These are phyloP conservation scores for Eurypyga helias DNA, from an alignment of 2,113 vertebrate species.

Conservation along the genomic window DNA sequence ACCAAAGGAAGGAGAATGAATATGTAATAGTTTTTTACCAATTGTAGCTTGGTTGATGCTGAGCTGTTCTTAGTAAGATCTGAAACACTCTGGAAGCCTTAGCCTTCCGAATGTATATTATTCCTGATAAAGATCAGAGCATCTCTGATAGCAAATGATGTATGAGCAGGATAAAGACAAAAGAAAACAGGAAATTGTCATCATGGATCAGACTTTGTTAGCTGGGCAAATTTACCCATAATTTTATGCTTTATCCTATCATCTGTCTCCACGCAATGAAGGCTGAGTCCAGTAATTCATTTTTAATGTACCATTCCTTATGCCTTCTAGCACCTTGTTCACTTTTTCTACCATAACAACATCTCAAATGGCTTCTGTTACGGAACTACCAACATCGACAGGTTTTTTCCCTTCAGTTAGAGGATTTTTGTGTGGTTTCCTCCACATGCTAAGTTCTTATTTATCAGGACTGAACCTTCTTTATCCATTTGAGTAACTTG, in stretches of 20 bases:
- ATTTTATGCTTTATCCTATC: neutral
- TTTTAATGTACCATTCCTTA: constrained; percentile 56
- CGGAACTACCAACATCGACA: constrained; percentile 25
- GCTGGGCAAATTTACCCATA: neutral
- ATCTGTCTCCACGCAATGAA: neutral
- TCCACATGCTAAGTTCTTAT: neutral
- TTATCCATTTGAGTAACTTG: neutral
- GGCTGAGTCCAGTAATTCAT: constrained; percentile 24
- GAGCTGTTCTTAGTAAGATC: neutral
- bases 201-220: constrained; percentile 25
- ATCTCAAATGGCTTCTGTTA: constrained; percentile 1
- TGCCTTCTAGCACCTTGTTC: constrained; percentile 38
- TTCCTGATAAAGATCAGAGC: neutral
- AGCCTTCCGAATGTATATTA: neutral
- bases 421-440: neutral
- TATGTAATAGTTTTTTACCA: neutral
- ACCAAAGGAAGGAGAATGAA: neutral
- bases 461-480: neutral
- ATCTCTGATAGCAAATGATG: constrained; percentile 26
- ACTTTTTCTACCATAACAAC: constrained; percentile 17
- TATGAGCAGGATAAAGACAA: constrained; percentile 26
- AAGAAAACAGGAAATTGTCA: constrained; percentile 57
- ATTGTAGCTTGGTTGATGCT: neutral
- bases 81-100: neutral
- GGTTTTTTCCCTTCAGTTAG: neutral